phyloP scores from a whole-genome alignment of 2,797 vertebrate genomes.

The Cuculus canorus region DNA sequence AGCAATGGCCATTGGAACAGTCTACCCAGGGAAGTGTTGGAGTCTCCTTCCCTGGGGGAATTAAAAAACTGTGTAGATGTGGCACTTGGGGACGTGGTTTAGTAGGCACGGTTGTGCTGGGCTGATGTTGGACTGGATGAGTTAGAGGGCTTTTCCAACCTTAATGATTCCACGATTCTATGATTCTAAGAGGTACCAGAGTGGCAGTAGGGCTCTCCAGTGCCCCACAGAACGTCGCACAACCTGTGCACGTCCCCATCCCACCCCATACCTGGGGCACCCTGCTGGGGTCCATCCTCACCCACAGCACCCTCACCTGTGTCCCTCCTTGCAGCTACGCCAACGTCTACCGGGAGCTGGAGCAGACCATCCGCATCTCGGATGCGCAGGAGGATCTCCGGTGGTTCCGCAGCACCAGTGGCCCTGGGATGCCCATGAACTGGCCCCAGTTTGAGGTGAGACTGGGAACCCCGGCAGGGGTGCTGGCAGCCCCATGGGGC shows the following conservation, averaged over 20 bases:
- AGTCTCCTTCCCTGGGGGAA: too few relatives aligned
- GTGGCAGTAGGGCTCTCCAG: background rate
- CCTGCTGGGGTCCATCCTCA: accelerated
- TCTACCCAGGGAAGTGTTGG: too few relatives aligned
- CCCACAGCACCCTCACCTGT: accelerated
- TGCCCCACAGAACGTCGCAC: background rate
- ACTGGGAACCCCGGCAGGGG: background rate
- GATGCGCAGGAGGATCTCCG: conserved; percentile 92
- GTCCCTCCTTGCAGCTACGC: conserved; percentile 80
- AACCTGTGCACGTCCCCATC: background rate
- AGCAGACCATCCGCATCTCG: conserved; percentile 86
- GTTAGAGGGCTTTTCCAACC: too few relatives aligned
- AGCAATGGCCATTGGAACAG: too few relatives aligned
- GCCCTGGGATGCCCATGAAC: conserved; percentile 96
- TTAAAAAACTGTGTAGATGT: too few relatives aligned
- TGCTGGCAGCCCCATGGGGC: accelerated
- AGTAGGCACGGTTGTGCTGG: too few relatives aligned
- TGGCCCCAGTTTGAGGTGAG: conserved; percentile 98
- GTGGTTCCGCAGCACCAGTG: conserved; percentile 89
- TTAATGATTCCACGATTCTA: too few relatives aligned
- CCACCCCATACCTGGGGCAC: too few relatives aligned
- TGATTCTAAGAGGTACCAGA: background rate
- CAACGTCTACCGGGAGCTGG: conserved; percentile 89
- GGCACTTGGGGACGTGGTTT: too few relatives aligned
- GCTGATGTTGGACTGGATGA: too few relatives aligned